These are phyloP conservation scores for Cephalopterus ornatus DNA, from an alignment of 2,113 vertebrate species.

Conservation along the genomic window DNA sequence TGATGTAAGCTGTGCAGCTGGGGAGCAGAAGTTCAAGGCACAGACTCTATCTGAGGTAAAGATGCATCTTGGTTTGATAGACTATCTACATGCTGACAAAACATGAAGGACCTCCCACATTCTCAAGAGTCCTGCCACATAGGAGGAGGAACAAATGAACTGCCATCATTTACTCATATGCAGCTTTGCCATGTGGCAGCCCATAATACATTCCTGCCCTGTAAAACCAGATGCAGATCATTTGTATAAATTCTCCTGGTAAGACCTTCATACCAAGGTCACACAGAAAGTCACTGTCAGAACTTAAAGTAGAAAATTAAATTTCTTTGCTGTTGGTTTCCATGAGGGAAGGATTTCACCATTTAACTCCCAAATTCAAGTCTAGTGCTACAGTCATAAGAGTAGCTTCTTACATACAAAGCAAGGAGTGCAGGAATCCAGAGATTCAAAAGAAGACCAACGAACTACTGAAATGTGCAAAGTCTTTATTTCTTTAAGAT, in stretches of 20 bases:
- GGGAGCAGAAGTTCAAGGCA: neutral
- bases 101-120: neutral
- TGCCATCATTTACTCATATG: rapidly evolving
- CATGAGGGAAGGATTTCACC: neutral
- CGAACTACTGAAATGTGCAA: neutral
- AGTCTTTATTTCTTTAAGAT: conserved; percentile 18
- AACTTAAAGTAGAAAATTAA: neutral
- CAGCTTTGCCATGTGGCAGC: neutral
- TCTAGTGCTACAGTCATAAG: neutral
- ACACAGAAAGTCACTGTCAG: neutral
- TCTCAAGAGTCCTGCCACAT: neutral
- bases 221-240: neutral
- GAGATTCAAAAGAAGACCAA: neutral
- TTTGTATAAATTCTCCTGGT: neutral
- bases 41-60: neutral
- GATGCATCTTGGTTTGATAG: neutral
- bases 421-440: neutral
- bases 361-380: neutral
- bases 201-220: neutral
- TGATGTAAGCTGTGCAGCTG: neutral
- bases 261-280: neutral
- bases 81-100: neutral
- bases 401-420: neutral
- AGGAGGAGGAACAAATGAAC: neutral
- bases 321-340: neutral